phyloP scores from a whole-genome alignment of 64 coral and sea anemone species.

The Actinia equina region DNA sequence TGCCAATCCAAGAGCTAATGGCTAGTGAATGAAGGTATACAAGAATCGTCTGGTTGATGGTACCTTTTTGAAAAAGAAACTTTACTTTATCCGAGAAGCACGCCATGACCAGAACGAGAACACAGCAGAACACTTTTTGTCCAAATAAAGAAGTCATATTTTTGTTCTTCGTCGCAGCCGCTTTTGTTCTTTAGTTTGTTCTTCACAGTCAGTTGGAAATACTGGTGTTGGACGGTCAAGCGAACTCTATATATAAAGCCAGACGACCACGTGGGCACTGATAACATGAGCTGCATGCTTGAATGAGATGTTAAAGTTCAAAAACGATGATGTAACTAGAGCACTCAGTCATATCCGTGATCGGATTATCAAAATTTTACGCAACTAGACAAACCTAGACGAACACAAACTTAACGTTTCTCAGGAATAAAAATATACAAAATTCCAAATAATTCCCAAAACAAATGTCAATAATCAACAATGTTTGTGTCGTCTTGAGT shows the following conservation, averaged over 20 bases:
- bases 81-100: conserved; percentile 3
- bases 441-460: too few relatives aligned
- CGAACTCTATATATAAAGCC: not conserved
- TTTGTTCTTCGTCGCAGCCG: not conserved
- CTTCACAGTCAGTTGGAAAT: not conserved
- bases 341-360: not conserved
- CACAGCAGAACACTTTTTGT: conserved; percentile 11
- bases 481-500: not conserved
- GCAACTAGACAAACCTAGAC: not conserved
- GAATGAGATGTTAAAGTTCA: not conserved
- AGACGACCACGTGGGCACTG: not conserved
- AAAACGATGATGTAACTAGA: too few relatives aligned
- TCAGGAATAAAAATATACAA: not conserved
- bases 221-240: not conserved
- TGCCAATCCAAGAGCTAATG: conserved; percentile 70
- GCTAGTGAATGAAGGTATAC: conserved; percentile 56
- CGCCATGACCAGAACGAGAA: not conserved
- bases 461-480: not conserved
- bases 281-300: not conserved
- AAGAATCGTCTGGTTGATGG: not conserved
- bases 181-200: not conserved
- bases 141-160: conserved; percentile 26
- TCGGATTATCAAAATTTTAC: too few relatives aligned
- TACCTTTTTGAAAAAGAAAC: not conserved
- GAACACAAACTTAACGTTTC: not conserved